Percentiles rank a stretch among this genome's conserved stretches.
Conservation (phyloP, 2,888 invertebrate species). For the Drosophila rubida region DNA sequence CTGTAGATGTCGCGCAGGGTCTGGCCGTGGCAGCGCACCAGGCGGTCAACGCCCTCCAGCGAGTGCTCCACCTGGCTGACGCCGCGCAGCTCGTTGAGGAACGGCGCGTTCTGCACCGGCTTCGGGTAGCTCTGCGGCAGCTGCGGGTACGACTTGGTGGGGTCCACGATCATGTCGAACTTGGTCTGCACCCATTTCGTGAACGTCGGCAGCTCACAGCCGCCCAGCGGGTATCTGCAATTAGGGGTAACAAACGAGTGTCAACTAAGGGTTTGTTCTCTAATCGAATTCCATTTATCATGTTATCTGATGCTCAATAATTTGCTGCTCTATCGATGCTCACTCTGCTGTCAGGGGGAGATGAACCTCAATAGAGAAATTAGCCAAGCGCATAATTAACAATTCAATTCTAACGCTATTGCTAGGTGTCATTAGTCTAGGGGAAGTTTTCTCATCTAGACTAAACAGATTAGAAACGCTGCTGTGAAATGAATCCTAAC, state of each 20-base stretch:
- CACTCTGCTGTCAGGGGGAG: neutral
- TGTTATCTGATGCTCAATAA: neutral
- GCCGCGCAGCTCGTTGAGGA: conserved; percentile 87
- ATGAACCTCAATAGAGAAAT: no score
- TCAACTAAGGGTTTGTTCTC: neutral
- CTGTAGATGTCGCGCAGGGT: conserved; percentile 95
- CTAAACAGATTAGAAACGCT: no score
- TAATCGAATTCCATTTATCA: neutral
- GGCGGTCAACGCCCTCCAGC: conserved; percentile 91
- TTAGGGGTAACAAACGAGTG: conserved; percentile 4
- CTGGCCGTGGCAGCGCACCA: conserved; percentile 96
- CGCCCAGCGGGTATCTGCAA: conserved; percentile 90
- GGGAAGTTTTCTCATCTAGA: no score
- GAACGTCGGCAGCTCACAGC: conserved; percentile 90
- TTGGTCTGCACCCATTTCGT: conserved; percentile 91
- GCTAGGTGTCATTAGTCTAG: no score
- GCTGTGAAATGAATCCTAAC: no score
- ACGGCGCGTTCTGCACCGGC: conserved; percentile 87
- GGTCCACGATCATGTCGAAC: conserved; percentile 88
- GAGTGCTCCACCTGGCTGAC: conserved; percentile 87
- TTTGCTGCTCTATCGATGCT: neutral
- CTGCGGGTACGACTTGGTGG: conserved; percentile 85
- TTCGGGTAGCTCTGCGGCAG: conserved; percentile 88
- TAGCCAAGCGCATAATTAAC: no score
- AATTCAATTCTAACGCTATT: no score